Evolutionary conservation across 2,888 invertebrate species (phyloP).

Genomic region (Rhagonycha fulva): DNA sequence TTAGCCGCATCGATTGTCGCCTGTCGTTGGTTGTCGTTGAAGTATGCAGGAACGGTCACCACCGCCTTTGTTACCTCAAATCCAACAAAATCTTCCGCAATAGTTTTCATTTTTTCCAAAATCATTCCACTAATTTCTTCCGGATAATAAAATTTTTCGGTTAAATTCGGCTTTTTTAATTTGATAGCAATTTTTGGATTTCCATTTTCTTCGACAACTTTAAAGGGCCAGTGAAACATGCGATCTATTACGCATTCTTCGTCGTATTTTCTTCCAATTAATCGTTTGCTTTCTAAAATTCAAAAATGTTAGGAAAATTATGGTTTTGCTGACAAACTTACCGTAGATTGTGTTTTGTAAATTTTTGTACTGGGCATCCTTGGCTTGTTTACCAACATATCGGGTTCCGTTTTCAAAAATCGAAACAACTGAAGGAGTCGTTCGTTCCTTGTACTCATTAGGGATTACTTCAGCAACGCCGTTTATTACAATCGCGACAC

Average conservation of each 20-base stretch:
- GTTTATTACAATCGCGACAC: conserved; percentile 24
- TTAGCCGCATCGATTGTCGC: conserved; percentile 29
- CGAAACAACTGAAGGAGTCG: conserved; percentile 25
- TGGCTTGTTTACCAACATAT: conserved; percentile 26
- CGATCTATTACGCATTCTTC: conserved; percentile 19
- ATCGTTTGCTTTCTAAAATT: conserved; percentile 27
- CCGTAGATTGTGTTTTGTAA: conserved; percentile 28
- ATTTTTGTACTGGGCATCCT: conserved; percentile 9
- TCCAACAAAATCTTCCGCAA: conserved; percentile 8
- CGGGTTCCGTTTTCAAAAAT: conserved; percentile 13
- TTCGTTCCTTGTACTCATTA: conserved; percentile 17
- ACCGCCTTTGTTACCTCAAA: conserved; percentile 21
- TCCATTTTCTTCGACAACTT: conserved; percentile 17
- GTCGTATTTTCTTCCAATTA: conserved; percentile 26
- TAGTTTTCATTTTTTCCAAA: conserved; percentile 19
- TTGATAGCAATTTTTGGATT: conserved; percentile 24
- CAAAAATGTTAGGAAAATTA: not conserved
- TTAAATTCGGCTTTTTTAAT: not conserved
- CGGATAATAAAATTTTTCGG: conserved; percentile 14
- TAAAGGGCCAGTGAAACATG: conserved; percentile 21
- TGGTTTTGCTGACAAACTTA: not conserved
- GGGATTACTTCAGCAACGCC: conserved; percentile 20
- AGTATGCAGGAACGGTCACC: conserved; percentile 31
- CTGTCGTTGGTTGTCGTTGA: conserved; percentile 29
- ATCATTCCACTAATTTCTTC: conserved; percentile 30